Conservation (phyloP, 2,113 vertebrate species). For the Lagopus muta region DNA sequence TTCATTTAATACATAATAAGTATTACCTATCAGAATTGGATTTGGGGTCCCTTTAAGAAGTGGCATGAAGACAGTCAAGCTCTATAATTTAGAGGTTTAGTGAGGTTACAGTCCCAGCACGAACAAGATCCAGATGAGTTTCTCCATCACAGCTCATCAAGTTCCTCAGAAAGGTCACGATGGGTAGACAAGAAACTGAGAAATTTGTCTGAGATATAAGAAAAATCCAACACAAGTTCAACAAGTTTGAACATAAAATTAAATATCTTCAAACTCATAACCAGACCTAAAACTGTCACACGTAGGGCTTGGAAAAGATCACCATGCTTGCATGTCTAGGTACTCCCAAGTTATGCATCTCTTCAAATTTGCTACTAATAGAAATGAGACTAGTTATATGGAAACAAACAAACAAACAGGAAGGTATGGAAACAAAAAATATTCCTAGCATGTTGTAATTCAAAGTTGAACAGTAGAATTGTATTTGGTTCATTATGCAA, state of each 20-base stretch:
- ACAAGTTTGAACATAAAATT: background rate
- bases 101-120: background rate
- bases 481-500: background rate
- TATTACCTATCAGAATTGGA: background rate
- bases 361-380: background rate
- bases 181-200: background rate
- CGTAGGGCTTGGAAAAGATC: background rate
- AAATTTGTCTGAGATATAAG: background rate
- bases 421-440: background rate
- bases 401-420: background rate
- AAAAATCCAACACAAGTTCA: background rate
- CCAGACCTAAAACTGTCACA: background rate
- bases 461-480: fast-evolving
- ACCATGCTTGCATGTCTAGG: background rate
- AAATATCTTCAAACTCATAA: background rate
- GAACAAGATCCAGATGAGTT: background rate
- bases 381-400: background rate
- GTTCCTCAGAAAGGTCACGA: background rate
- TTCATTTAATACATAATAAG: background rate
- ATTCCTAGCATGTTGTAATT: background rate
- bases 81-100: background rate
- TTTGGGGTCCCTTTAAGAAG: background rate
- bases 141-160: background rate
- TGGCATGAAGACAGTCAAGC: background rate
- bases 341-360: background rate